Conservation (phyloP, 2,113 vertebrate genomes). For the Tamias sibiricus region DNA sequence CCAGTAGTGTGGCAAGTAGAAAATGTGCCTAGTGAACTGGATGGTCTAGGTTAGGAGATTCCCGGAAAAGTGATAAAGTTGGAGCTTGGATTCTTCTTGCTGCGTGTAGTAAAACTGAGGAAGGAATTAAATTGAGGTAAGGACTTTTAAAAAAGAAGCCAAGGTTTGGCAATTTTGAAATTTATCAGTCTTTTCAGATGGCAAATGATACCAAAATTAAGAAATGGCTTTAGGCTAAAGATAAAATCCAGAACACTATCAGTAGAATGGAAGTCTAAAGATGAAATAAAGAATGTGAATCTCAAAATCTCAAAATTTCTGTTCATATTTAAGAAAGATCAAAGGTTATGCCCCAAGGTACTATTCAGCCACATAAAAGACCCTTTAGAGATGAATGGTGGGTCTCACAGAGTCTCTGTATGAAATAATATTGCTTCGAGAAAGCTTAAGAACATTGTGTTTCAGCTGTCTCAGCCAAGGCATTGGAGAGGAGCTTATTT, state of each 20-base stretch:
- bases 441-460: not conserved
- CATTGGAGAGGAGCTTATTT: not conserved
- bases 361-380: not conserved
- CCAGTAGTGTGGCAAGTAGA: not conserved
- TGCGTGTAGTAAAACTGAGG: not conserved
- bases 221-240: slow-evolving; percentile 17
- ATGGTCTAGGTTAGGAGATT: not conserved
- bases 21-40: not conserved
- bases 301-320: slow-evolving; percentile 1
- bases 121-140: not conserved
- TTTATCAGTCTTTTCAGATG: not conserved
- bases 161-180: slow-evolving; percentile 46
- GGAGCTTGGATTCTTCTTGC: not conserved
- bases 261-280: slow-evolving; percentile 6
- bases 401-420: slow-evolving; percentile 1
- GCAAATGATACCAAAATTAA: not conserved
- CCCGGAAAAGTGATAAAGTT: not conserved
- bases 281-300: not conserved
- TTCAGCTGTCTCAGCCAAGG: not conserved
- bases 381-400: not conserved
- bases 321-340: not conserved
- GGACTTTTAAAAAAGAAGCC: not conserved
- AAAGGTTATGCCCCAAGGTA: not conserved
- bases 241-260: not conserved
- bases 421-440: not conserved